A percentile compares a stretch with the other conserved stretches of the same genome.
These are phyloP conservation scores for Coenonympha glycerion DNA, from an alignment of 2,888 invertebrate species.

Conservation along the genomic window DNA sequence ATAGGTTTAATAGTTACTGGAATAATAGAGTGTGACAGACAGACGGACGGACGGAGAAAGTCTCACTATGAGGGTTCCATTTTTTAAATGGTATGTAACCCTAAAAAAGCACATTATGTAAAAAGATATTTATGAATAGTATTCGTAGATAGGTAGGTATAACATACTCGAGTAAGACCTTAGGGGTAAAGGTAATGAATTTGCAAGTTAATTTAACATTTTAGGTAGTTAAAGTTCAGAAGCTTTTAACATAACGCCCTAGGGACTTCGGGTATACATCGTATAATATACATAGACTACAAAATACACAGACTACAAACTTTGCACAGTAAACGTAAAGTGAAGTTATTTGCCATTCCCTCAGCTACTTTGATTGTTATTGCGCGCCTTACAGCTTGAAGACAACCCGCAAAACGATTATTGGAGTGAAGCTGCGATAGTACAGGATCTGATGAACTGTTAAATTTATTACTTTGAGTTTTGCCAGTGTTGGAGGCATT, in stretches of 20 bases:
- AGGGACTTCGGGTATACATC: too few species aligned
- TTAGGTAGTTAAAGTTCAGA: conserved; percentile 3
- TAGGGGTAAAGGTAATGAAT: background rate
- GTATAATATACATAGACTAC: too few species aligned
- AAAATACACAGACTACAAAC: too few species aligned
- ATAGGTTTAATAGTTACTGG: too few species aligned
- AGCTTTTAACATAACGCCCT: background rate
- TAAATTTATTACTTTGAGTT: background rate
- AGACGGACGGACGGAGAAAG: too few species aligned
- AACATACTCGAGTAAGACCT: background rate
- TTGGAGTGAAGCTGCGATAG: background rate
- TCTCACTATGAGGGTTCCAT: too few species aligned
- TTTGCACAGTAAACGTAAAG: background rate
- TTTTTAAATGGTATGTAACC: too few species aligned
- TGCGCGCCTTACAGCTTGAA: background rate
- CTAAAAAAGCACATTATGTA: too few species aligned
- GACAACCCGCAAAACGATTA: background rate
- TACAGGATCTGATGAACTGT: background rate
- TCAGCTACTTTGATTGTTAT: background rate
- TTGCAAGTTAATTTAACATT: background rate
- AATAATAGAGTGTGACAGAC: too few species aligned
- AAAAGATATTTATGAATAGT: too few species aligned
- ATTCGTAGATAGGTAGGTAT: too few species aligned
- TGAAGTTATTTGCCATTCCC: background rate
- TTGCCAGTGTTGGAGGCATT: too few species aligned